phyloP scores from a whole-genome alignment of 23 tunicate genomes.

The Styela plicata region DNA sequence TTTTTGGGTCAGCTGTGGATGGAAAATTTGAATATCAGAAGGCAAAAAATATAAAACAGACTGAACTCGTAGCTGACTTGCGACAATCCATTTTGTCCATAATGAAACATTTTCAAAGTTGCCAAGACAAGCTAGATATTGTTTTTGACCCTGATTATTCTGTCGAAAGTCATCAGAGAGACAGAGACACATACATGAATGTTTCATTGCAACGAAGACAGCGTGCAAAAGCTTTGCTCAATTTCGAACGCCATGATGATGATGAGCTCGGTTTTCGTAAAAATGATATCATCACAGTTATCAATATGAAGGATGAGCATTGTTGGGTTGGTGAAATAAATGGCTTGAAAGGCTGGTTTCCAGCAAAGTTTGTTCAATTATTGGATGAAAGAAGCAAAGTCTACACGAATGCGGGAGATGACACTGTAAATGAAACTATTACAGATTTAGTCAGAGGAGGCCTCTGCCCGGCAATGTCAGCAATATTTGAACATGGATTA shows the following conservation, averaged over 20 bases:
- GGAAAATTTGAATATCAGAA: slow-evolving; percentile 73
- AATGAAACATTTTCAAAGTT: slow-evolving; percentile 53
- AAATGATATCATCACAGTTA: slow-evolving; percentile 71
- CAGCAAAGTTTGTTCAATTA: slow-evolving; percentile 83
- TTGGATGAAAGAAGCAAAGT: slow-evolving; percentile 93
- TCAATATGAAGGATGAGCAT: slow-evolving; percentile 91
- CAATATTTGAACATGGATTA: slow-evolving; percentile 83
- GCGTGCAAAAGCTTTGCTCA: slow-evolving; percentile 75
- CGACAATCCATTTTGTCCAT: slow-evolving; percentile 53
- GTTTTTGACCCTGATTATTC: slow-evolving; percentile 61
- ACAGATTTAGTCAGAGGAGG: slow-evolving; percentile 67
- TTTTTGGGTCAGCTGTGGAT: slow-evolving; percentile 66
- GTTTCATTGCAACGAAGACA: slow-evolving; percentile 44
- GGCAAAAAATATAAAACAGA: slow-evolving; percentile 92
- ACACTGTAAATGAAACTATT: slow-evolving; percentile 56
- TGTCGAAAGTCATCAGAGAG: slow-evolving; percentile 67
- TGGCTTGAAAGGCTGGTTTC: slow-evolving; percentile 88
- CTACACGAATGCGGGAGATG: slow-evolving; percentile 80
- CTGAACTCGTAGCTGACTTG: slow-evolving; percentile 70
- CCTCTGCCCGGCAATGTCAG: slow-evolving; percentile 77
- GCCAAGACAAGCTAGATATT: slow-evolving; percentile 26
- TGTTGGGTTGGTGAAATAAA: slow-evolving; percentile 90
- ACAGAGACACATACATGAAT: slow-evolving; percentile 81
- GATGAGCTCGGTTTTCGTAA: slow-evolving; percentile 86
- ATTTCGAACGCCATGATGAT: slow-evolving; percentile 72